Percentiles rank a stretch among this genome's conserved stretches.
Evolutionary conservation across 2,888 invertebrate genomes (phyloP).

Genomic region (Lasius fuliginosus): DNA sequence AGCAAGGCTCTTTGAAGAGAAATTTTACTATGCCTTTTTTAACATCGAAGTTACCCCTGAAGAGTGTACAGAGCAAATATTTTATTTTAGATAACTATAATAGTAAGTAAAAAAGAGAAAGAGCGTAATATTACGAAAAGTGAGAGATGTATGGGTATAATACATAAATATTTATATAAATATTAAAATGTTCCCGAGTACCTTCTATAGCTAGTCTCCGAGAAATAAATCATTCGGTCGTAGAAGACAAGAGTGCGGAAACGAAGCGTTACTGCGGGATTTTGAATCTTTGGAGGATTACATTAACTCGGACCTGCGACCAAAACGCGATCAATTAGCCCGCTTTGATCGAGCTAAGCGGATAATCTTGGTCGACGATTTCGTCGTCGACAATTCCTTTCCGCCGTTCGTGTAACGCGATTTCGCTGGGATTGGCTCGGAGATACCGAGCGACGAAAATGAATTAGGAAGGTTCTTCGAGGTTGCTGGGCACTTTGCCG

Average conservation of each 20-base stretch:
- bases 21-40: background rate
- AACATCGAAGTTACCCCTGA: background rate
- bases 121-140: background rate
- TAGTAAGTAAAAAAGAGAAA: background rate
- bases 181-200: slow-evolving; percentile 14
- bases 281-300: slow-evolving; percentile 51
- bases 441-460: slow-evolving; percentile 63
- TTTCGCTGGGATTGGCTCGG: slow-evolving; percentile 40
- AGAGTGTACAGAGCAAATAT: background rate
- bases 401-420: slow-evolving; percentile 60
- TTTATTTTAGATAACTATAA: background rate
- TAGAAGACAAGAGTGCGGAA: background rate
- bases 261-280: slow-evolving; percentile 22
- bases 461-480: slow-evolving; percentile 64
- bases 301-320: slow-evolving; percentile 55
- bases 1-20: background rate
- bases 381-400: slow-evolving; percentile 62
- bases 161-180: background rate
- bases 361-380: slow-evolving; percentile 71
- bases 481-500: slow-evolving; percentile 33
- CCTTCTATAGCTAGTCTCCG: background rate
- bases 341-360: slow-evolving; percentile 68
- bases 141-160: background rate
- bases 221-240: slow-evolving; percentile 29
- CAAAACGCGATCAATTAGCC: slow-evolving; percentile 70